Base-by-base conservation (phyloP, 2,113 vertebrate species). In the Brachyhypopomus occidentalis region DNA sequence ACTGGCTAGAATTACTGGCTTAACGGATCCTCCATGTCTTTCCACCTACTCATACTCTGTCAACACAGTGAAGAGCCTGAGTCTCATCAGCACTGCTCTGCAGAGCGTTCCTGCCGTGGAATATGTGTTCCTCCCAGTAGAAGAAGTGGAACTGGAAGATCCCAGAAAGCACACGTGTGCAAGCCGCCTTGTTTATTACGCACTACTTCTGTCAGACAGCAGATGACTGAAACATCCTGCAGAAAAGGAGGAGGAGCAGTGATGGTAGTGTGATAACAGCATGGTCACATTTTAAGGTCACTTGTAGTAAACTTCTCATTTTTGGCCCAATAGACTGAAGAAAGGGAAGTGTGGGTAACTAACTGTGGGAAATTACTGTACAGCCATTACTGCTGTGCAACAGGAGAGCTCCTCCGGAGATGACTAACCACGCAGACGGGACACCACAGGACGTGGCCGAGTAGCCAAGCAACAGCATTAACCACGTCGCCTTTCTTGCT, bases 311-410 rank as follows among this genome's bases (percentile, higher is more conserved):
- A 78, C 69, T 60, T 83, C 77, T 73, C 38, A 27, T 83, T 62
- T 62, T 30, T 72, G 63, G 14, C 62, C 5, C 20, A 75, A 45
- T 30, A 38, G 80, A n/a, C 38, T 60, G 34, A 79, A 22, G 69
- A 81, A 25, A 41, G 16, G 52, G 78, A 84, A 84, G 74, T 77
- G 69, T 6, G 5, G 25, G 4, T 71, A 72, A 77, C 20, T 22
- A 55, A 79, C 30, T 27, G 16, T n/a, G 19, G 9, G 41, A 79
- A 62, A 74, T 20, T 41, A 45, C 17, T 27, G 22, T 27, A 81
- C 45, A 66, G 36, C 48, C 27, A 36, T 66, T 72, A 72, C 73
- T 48, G 30, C 67, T 81, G 64, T 76, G 63, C 56, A 66, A 67
- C 22, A 25, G 0, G 48, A 77, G 45, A 52, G 45, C 60, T 45